Evolutionary conservation across 2,888 invertebrate species (phyloP).

Genomic region (Falcaria lacertinaria): DNA sequence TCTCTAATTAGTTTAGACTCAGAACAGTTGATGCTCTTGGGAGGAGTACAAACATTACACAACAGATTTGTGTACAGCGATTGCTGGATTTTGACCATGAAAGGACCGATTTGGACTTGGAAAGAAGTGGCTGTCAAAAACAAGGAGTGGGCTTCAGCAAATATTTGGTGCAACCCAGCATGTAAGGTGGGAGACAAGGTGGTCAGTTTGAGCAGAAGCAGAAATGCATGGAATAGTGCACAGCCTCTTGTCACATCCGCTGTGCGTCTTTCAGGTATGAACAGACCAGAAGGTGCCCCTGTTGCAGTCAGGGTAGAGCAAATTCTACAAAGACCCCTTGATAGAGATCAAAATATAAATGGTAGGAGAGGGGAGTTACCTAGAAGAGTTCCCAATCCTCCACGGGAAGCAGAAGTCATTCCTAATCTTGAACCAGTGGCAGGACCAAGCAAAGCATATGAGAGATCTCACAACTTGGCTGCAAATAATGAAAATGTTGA

Average conservation of each 20-base stretch:
- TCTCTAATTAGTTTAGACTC: slow-evolving; percentile 92
- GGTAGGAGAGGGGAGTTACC: slow-evolving; percentile 82
- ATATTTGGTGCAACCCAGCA: slow-evolving; percentile 96
- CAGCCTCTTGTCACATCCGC: slow-evolving; percentile 79
- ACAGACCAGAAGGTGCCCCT: slow-evolving; percentile 61
- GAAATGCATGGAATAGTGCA: slow-evolving; percentile 74
- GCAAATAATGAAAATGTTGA: slow-evolving; percentile 35
- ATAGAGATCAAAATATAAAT: slow-evolving; percentile 86
- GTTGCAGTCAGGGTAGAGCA: slow-evolving; percentile 73
- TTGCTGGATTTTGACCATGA: slow-evolving; percentile 93
- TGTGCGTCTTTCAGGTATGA: slow-evolving; percentile 63
- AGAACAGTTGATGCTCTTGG: slow-evolving; percentile 88
- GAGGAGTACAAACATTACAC: slow-evolving; percentile 93
- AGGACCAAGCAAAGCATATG: slow-evolving; percentile 65
- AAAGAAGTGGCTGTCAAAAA: slow-evolving; percentile 86
- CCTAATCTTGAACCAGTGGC: slow-evolving; percentile 54
- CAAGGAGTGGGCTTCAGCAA: slow-evolving; percentile 88
- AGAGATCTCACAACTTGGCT: slow-evolving; percentile 23
- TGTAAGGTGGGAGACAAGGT: slow-evolving; percentile 88
- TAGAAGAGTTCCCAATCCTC: slow-evolving; percentile 42
- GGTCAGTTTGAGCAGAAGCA: slow-evolving; percentile 84
- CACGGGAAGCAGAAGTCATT: slow-evolving; percentile 38
- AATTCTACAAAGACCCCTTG: slow-evolving; percentile 72
- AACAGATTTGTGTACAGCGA: slow-evolving; percentile 89
- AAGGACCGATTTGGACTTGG: slow-evolving; percentile 86